These are phyloP conservation scores for Rhopalosiphum maidis DNA, from an alignment of 1,140 invertebrate genomes.

Conservation along the genomic window DNA sequence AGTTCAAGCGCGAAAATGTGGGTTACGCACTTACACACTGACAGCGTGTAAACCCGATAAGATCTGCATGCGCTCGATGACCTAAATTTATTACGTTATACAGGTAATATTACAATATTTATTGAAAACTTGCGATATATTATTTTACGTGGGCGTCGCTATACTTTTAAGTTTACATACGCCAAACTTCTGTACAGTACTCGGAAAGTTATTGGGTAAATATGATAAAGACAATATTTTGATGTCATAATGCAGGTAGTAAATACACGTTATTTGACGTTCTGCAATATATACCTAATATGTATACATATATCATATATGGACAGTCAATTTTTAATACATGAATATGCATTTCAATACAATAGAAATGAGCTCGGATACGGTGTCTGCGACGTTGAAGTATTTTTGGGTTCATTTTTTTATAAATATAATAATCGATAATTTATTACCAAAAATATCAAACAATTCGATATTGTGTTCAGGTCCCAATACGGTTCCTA, in stretches of 20 bases:
- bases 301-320: too few relatives aligned
- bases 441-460: too few relatives aligned
- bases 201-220: not conserved
- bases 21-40: not conserved
- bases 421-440: too few relatives aligned
- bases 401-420: too few relatives aligned
- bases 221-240: not conserved
- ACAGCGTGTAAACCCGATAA: not conserved
- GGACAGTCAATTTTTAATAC: too few relatives aligned
- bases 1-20: not conserved
- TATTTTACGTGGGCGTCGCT: not conserved
- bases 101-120: not conserved
- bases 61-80: not conserved
- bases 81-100: not conserved
- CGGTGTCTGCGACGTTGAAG: too few relatives aligned
- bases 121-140: not conserved
- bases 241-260: too few relatives aligned
- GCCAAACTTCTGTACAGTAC: not conserved
- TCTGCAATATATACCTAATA: not conserved
- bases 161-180: not conserved
- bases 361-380: too few relatives aligned
- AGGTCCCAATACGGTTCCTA: too few relatives aligned
- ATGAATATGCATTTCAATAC: too few relatives aligned
- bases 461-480: too few relatives aligned
- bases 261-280: too few relatives aligned